Percentiles rank a stretch among this genome's conserved stretches.
Evolutionary conservation across 2,113 vertebrate genomes (phyloP).

Genomic region (Rana temporaria): DNA sequence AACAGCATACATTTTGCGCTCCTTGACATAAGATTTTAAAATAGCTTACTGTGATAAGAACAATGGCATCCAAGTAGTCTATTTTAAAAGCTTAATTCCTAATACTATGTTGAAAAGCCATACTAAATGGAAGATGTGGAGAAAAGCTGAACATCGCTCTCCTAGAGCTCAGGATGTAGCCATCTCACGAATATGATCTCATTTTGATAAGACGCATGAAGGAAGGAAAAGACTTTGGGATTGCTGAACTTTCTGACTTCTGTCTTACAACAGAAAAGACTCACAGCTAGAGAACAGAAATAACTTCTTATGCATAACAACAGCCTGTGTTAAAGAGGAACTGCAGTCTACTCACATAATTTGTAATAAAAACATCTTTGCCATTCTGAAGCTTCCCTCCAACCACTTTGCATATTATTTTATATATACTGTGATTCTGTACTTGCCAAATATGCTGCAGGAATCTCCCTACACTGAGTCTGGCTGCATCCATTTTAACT

Average conservation of each 20-base stretch:
- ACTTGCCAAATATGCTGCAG: too few species aligned
- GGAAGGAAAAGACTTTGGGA: conserved; percentile 15
- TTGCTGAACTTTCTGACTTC: conserved; percentile 33
- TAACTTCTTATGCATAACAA: not conserved
- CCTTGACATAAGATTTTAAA: not conserved
- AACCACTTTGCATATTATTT: too few species aligned
- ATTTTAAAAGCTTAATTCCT: conserved; percentile 13
- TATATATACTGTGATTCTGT: too few species aligned
- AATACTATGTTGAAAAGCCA: conserved; percentile 10
- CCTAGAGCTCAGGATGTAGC: conserved; percentile 19
- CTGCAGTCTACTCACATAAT: too few species aligned
- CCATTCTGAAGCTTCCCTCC: too few species aligned
- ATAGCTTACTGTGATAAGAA: not conserved
- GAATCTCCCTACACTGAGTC: too few species aligned
- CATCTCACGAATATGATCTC: conserved; percentile 19
- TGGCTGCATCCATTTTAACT: too few species aligned
- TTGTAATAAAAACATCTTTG: too few species aligned
- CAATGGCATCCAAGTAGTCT: not conserved
- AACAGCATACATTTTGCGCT: not conserved
- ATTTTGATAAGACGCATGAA: conserved; percentile 43
- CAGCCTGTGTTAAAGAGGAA: too few species aligned
- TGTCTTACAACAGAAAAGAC: conserved; percentile 8
- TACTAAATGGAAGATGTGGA: conserved; percentile 24
- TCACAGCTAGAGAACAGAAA: conserved; percentile 3
- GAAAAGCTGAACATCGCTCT: conserved; percentile 22